Evolutionary conservation across 2,888 invertebrate species (phyloP), one percentile per base, ranked within the genome.

Genomic region (Rutpela maculata): DNA sequence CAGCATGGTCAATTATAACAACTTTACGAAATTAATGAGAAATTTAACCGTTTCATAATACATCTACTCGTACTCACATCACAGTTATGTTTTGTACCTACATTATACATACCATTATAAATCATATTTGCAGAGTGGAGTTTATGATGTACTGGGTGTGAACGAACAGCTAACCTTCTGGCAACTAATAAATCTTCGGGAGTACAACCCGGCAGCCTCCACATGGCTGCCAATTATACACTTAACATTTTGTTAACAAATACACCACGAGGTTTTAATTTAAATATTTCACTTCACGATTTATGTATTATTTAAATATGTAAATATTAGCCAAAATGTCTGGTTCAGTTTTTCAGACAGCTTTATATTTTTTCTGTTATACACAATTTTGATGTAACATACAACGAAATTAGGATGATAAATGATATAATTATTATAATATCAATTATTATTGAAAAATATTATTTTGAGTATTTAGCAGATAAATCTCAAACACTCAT

Each of bases 81-180:
- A 35, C 7, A 35, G 9, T 35, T 35, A 35, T 35, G 7, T 35
- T 26, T 9, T 35, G 31, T 35, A 9, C 31, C 7, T 35, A 35
- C 31, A 35, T 35, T 7, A 15, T 57, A 77, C 82, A 79, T 91
- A 92, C 92, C 92, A 87, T 91, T 92, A 84, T 92, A 92, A 81
- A 92, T 89, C 89, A 92, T 91, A 77, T 90, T 90, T 71, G 91
- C 89, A 17, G 90, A 86, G 80, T 90, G 90, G 77, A 91, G 84
- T 83, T 91, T 90, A 83, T 90, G 90, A 85, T 91, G 91, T 80
- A 91, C 89, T 81, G 90, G 89, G 87, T 91, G 91, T 63, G 91
- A 87, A 59, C 89, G 83, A 57, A 88, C 88, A 57, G 89, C 89
- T 67, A 90, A 85, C 81, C 90, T 87, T 77, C 90, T 86, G 69